Evolutionary conservation across 2,888 invertebrate genomes (phyloP), one percentile per base, ranked within the genome.

Genomic region (Agriopis aurantiaria): DNA sequence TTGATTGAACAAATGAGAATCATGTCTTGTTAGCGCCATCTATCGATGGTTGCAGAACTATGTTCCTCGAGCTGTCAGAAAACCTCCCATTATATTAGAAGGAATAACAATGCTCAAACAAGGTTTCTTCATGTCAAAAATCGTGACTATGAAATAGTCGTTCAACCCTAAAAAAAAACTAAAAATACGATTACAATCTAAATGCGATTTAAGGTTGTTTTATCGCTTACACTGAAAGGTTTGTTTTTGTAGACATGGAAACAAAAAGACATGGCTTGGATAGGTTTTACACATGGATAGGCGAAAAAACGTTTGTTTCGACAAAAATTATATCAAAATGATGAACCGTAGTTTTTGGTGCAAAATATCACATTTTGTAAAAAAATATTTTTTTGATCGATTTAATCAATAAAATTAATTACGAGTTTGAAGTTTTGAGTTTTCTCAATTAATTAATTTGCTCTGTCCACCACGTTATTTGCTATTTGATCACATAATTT

Each of bases 221-320:
- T 58, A 76, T 78, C 80, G 78, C 78, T 76, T 79, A 80, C 74
- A 65, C 65, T 68, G 72, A 72, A 75, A 78, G 66, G 62, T 78
- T 71, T 72, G 73, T 66, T 76, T 73, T 64, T 64, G 70, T 74
- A 74, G 75, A 77, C 69, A 72, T 77, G 78, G 77, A 82, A 81
- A 84, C 81, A 78, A 82, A 83, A 78, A 79, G 76, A 79, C 77
- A 78, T 75, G 75, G 73, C 74, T 75, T 76, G 65, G 51, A 72
- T 70, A 58, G 55, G 52, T 53, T 69, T 49, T 41, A 69, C 43
- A 5, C 6, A 9, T 33, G 7, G 33, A 62, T 45, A 41, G 17
- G 17, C 17, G 17, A 23, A 8, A 57, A 57, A 63, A 46, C 3
- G 40, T 45, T 14, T 56, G 40, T 49, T 66, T 63, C 9, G 48